Percentiles rank a stretch among this genome's conserved stretches.
phyloP scores from a whole-genome alignment of 2,888 invertebrate species.

The Cantharis lateralis region DNA sequence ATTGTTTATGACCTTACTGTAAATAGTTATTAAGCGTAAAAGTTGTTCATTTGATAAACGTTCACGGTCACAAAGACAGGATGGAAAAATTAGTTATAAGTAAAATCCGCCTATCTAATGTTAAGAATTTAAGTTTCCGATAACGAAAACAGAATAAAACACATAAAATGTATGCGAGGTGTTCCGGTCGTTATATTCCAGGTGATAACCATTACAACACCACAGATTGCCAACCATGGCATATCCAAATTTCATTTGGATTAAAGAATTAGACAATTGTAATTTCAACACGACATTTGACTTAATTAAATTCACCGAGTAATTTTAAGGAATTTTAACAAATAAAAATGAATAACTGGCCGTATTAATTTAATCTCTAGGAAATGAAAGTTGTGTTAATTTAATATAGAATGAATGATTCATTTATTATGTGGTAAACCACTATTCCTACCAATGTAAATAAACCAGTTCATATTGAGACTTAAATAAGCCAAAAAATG shows the following conservation, averaged over 20 bases:
- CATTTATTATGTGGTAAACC: not conserved
- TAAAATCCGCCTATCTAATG: not conserved
- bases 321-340: not conserved
- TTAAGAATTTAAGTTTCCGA: not conserved
- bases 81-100: not conserved
- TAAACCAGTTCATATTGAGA: not conserved
- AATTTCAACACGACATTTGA: not conserved
- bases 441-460: not conserved
- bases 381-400: slow-evolving; percentile 1
- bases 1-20: not conserved
- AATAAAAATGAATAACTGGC: not conserved
- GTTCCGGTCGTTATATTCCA: not conserved
- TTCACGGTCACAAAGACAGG: not conserved
- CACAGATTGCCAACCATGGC: not conserved
- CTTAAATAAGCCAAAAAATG: not conserved
- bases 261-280: not conserved
- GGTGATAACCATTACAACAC: not conserved
- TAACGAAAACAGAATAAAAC: too few relatives aligned
- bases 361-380: not conserved
- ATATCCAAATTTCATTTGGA: not conserved
- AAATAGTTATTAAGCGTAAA: not conserved
- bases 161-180: too few relatives aligned
- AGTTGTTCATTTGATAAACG: not conserved
- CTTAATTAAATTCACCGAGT: not conserved
- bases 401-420: not conserved